Percentiles rank a stretch among this genome's conserved stretches.
Conservation (phyloP, 2,113 vertebrate genomes). For the Otolemur garnettii region DNA sequence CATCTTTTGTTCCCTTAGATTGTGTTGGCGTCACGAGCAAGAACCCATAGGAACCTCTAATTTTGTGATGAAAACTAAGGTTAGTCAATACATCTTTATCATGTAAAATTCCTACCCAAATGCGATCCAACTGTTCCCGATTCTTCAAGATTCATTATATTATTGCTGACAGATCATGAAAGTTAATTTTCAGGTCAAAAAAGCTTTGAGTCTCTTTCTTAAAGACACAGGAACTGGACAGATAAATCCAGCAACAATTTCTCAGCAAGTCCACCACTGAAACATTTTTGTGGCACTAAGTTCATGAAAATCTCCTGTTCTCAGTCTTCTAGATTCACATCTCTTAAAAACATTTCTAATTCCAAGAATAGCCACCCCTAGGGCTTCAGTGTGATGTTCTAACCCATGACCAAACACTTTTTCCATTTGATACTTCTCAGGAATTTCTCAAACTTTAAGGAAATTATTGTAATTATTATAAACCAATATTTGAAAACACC, state of each 20-base stretch:
- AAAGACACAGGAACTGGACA: background rate
- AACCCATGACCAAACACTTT: background rate
- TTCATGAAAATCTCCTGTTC: background rate
- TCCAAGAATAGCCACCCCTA: background rate
- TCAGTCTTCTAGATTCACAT: background rate
- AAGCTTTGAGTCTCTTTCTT: background rate
- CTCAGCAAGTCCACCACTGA: background rate
- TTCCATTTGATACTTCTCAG: background rate
- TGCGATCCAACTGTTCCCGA: background rate
- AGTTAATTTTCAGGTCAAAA: slow-evolving; percentile 33
- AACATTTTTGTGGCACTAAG: background rate
- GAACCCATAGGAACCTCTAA: background rate
- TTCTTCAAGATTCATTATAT: background rate
- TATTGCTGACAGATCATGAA: background rate
- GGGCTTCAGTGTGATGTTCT: background rate
- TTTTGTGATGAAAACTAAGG: background rate
- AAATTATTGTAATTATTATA: background rate
- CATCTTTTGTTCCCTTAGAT: background rate
- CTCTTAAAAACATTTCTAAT: background rate
- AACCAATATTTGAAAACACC: background rate
- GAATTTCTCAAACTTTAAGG: background rate
- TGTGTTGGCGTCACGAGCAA: background rate
- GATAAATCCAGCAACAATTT: background rate
- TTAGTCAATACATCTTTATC: background rate
- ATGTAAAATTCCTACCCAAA: background rate